Conservation (phyloP, 64 coral and sea anemone genomes). For the Pocillopora damicornis region DNA sequence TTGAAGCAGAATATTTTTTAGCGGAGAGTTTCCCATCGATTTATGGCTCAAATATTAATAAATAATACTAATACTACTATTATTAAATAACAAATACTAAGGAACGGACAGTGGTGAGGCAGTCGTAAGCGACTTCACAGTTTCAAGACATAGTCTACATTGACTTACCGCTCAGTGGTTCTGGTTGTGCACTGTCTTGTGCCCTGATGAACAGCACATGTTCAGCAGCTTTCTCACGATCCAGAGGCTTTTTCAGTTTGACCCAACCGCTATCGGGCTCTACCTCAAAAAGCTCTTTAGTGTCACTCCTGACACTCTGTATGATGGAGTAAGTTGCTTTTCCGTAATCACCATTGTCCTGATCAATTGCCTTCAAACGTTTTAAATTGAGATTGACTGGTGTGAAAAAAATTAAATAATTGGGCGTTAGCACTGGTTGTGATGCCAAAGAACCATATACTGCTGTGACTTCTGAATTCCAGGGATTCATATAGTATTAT, state of each 20-base stretch:
- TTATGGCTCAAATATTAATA: too few species aligned
- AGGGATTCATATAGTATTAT: too few species aligned
- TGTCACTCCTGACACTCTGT: constrained; percentile 52
- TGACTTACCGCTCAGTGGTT: constrained; percentile 6
- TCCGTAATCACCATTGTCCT: constrained; percentile 56
- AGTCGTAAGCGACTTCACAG: too few species aligned
- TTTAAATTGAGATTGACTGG: constrained; percentile 18
- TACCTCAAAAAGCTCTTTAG: constrained; percentile 56
- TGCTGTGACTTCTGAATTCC: too few species aligned
- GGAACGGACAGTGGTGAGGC: too few species aligned
- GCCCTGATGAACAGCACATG: constrained; percentile 77
- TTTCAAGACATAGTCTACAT: not conserved
- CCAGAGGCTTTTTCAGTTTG: constrained; percentile 44
- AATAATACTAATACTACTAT: too few species aligned
- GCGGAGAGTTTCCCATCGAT: too few species aligned
- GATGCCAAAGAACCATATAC: too few species aligned
- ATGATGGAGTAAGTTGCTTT: constrained; percentile 55
- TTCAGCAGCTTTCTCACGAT: constrained; percentile 49
- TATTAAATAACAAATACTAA: too few species aligned
- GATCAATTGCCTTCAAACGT: constrained; percentile 53
- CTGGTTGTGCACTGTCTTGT: constrained; percentile 42
- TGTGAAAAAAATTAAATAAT: not conserved
- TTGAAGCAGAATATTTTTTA: too few species aligned
- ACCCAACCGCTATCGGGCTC: constrained; percentile 52
- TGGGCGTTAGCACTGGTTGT: too few species aligned